Conservation (phyloP, 2,888 invertebrate species). For the Prenolepis imparis region DNA sequence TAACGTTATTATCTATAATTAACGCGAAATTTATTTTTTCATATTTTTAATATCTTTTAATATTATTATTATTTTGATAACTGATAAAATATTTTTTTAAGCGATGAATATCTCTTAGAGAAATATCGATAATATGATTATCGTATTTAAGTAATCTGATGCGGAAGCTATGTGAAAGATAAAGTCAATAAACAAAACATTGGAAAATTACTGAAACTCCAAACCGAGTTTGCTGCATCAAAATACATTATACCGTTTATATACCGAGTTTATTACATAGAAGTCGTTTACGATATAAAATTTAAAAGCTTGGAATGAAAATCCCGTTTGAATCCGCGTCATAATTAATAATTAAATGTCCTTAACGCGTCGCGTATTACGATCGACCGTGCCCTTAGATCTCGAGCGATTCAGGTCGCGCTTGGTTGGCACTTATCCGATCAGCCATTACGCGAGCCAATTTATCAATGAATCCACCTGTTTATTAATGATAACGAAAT, state of each 20-base stretch:
- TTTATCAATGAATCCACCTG: slow-evolving; percentile 52
- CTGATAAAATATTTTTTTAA: background rate
- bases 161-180: background rate
- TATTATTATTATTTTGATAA: background rate
- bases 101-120: background rate
- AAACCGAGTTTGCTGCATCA: background rate
- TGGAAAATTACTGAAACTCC: background rate
- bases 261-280: background rate
- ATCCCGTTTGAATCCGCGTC: background rate
- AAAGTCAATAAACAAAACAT: background rate
- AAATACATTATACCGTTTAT: no score
- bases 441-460: slow-evolving; percentile 34
- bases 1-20: background rate
- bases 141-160: background rate
- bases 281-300: background rate
- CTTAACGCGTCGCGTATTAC: background rate
- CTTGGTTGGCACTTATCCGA: slow-evolving; percentile 30
- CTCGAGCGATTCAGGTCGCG: slow-evolving; percentile 36
- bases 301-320: background rate
- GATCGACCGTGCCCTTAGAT: slow-evolving; percentile 47
- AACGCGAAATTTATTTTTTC: background rate
- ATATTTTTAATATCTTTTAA: background rate
- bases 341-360: background rate
- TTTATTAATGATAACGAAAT: background rate
- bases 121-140: background rate